These are phyloP conservation scores for Brenthis hecate DNA, from an alignment of 2,888 invertebrate species.

Conservation along the genomic window DNA sequence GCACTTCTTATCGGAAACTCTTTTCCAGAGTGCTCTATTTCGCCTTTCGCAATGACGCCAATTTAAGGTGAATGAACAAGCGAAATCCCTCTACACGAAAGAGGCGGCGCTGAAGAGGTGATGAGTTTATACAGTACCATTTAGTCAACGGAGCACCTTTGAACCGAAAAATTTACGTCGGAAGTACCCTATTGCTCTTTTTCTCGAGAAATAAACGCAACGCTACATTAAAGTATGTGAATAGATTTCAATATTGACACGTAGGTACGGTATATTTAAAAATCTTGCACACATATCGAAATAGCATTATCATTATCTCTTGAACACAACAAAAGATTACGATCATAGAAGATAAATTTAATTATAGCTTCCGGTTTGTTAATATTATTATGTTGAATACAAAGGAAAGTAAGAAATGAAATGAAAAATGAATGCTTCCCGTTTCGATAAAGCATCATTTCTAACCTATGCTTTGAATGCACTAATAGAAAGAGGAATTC, in stretches of 20 bases:
- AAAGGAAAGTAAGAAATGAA: neutral
- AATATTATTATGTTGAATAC: neutral
- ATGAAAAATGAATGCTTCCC: constrained; percentile 5
- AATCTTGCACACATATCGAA: neutral
- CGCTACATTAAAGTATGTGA: neutral
- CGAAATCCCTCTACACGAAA: constrained; percentile 77
- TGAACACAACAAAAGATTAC: neutral
- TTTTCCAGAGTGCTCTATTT: constrained; percentile 77
- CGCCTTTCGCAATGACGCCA: constrained; percentile 75
- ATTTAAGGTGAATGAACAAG: constrained; percentile 81
- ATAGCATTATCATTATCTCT: neutral
- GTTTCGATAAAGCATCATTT: constrained; percentile 8
- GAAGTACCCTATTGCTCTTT: constrained; percentile 41
- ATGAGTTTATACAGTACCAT: constrained; percentile 77
- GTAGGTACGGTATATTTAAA: neutral
- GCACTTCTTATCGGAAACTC: constrained; percentile 73
- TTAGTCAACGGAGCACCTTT: constrained; percentile 74
- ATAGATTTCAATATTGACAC: neutral
- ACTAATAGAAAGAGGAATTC: neutral
- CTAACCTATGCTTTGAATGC: neutral
- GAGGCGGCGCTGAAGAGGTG: constrained; percentile 76
- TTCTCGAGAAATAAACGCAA: constrained; percentile 5
- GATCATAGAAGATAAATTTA: neutral
- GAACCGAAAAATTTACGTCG: constrained; percentile 70
- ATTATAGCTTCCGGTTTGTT: neutral